These are phyloP conservation scores for Lypha dubia DNA, from an alignment of 2,888 invertebrate genomes.

Conservation along the genomic window DNA sequence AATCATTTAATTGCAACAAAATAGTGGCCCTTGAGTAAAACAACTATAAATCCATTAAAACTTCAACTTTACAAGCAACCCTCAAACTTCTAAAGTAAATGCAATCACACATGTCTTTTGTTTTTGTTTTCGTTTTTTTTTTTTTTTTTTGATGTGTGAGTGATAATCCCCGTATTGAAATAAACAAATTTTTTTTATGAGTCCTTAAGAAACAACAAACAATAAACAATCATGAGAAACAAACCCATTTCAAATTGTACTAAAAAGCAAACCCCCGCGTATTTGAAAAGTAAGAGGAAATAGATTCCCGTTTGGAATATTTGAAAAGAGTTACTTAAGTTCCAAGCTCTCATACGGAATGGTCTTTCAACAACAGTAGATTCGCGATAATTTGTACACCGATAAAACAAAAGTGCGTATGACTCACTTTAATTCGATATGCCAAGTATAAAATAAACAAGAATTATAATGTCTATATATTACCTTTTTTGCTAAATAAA, in stretches of 20 bases:
- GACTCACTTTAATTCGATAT: too few species aligned
- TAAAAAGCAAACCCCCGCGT: not conserved
- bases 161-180: slow-evolving; percentile 7
- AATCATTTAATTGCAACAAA: slow-evolving; percentile 55
- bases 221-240: slow-evolving; percentile 10
- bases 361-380: not conserved
- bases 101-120: slow-evolving; percentile 3
- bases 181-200: slow-evolving; percentile 55
- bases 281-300: not conserved
- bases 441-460: too few species aligned
- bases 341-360: not conserved
- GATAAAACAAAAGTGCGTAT: too few species aligned
- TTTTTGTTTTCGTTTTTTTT: not conserved
- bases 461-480: too few species aligned
- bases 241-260: slow-evolving; percentile 19
- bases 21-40: slow-evolving; percentile 45
- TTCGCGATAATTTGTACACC: too few species aligned
- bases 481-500: too few species aligned
- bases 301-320: not conserved
- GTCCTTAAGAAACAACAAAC: slow-evolving; percentile 55
- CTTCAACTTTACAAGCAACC: slow-evolving; percentile 29
- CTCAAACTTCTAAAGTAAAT: slow-evolving; percentile 13
- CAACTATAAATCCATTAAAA: slow-evolving; percentile 64
- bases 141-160: not conserved
- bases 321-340: not conserved